These are phyloP conservation scores for Argopecten irradians DNA, from an alignment of 1,140 invertebrate species.

Conservation along the genomic window DNA sequence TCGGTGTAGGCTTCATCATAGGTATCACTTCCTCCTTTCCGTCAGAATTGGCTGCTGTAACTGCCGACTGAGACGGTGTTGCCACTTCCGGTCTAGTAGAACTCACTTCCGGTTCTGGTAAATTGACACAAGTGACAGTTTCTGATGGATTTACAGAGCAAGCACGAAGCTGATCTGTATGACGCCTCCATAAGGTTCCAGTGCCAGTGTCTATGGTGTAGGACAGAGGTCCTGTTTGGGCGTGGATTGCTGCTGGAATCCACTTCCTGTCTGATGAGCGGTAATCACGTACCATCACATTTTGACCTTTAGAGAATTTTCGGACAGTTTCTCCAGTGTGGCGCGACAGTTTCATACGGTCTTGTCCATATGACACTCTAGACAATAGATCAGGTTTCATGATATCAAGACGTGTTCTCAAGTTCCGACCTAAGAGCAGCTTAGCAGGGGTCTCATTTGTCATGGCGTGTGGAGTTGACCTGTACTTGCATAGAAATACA, in stretches of 20 bases:
- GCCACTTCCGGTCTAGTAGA: too few species aligned
- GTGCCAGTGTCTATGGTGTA: constrained; percentile 4
- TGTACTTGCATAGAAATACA: background rate
- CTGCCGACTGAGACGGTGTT: too few species aligned
- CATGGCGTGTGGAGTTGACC: background rate
- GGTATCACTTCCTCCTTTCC: too few species aligned
- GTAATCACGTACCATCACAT: constrained; percentile 22
- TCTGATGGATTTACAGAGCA: background rate
- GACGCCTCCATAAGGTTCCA: constrained; percentile 29
- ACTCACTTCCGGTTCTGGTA: too few species aligned
- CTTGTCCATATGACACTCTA: background rate
- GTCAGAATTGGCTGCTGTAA: too few species aligned
- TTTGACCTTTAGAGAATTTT: background rate
- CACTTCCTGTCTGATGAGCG: background rate
- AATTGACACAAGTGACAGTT: too few species aligned
- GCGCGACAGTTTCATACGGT: background rate
- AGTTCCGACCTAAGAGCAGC: constrained; percentile 32
- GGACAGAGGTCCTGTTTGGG: constrained; percentile 8
- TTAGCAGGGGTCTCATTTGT: constrained; percentile 26
- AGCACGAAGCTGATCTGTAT: constrained; percentile 28
- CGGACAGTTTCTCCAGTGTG: background rate
- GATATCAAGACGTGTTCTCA: constrained; percentile 27
- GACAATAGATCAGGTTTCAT: constrained; percentile 26
- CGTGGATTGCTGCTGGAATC: background rate
- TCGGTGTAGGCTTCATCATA: too few species aligned